Evolutionary conservation across 1,140 invertebrate species (phyloP), one percentile per base, ranked within the genome.

Genomic region (Lepidurus couesii): DNA sequence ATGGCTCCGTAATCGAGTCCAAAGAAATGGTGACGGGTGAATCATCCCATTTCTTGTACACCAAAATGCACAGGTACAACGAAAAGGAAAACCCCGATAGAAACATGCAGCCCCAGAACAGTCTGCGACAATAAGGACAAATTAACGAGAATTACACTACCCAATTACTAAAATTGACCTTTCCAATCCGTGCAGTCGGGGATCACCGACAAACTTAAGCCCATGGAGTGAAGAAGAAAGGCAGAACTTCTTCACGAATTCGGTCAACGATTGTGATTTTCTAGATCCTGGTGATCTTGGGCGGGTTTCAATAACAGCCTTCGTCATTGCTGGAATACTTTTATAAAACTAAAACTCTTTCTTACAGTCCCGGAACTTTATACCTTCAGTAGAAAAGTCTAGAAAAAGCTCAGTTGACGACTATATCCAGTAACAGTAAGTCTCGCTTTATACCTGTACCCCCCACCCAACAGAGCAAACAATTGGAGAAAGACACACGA

Each of bases 171-270:
- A 34, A 34, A 34, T 4, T 34, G 3, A 65, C 53, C 53, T 65
- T 16, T 65, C 53, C 53, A 65, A 21, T 7, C 16, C 16, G 53
- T 65, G 53, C 16, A 65, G n/a, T 21, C 53, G 53, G 21, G 53
- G 53, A 65, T 65, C 53, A 4, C 53, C 53, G 13, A 65, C 21
- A 21, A 65, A 65, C 53, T 65, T 65, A 10, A 65, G 21, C 16
- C 53, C 53, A 65, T 65, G 53, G n/a, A 65, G 76, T 8, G 53
- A 77, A 7, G 26, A 47, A n/a, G 53, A 53, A 8, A 77, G 8
- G 53, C 26, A 47, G 16, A 43, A 43, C 11, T 42, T 44, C 24
- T 26, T 44, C 13, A 16, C 24, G 74, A 44, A n/a, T 75, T 42
- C 16, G 34, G 34, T 34, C 2, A 65, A 21, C 53, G 13, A 65